Conservation (phyloP, 2,113 vertebrate species). For the Thryonomys swinderianus region DNA sequence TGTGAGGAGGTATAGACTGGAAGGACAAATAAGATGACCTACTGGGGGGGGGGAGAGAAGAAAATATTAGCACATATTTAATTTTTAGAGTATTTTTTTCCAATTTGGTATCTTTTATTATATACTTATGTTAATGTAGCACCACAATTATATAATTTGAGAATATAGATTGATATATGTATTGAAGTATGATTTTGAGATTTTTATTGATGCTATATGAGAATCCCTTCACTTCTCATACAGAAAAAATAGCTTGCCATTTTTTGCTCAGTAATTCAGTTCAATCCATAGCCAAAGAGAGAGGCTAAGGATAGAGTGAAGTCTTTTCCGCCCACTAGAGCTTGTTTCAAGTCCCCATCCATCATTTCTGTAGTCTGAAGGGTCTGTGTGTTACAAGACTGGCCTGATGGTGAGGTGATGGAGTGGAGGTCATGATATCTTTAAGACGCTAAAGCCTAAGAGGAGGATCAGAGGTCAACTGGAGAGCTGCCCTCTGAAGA, state of each 20-base stretch:
- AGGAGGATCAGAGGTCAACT: no score
- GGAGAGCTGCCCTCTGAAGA: not conserved
- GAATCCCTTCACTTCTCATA: not conserved
- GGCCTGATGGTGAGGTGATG: not conserved
- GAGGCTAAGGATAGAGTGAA: not conserved
- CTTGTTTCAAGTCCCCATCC: not conserved
- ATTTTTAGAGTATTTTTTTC: not conserved
- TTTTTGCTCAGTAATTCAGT: not conserved
- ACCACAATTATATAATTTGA: not conserved
- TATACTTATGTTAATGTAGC: not conserved
- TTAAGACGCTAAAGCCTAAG: not conserved
- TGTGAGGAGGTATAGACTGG: not conserved
- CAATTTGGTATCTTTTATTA: not conserved
- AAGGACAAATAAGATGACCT: not conserved
- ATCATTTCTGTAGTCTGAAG: not conserved
- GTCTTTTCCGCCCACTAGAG: not conserved
- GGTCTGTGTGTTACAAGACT: no score
- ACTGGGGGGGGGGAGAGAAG: not conserved
- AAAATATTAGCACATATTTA: constrained; percentile 19
- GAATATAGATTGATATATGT: not conserved
- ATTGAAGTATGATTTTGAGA: constrained; percentile 12
- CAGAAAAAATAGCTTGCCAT: not conserved
- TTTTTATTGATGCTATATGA: not conserved
- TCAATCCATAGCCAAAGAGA: not conserved
- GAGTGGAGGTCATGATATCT: not conserved